Evolutionary conservation across 2,888 invertebrate species (phyloP).

Genomic region (Ornithoptera priamus): DNA sequence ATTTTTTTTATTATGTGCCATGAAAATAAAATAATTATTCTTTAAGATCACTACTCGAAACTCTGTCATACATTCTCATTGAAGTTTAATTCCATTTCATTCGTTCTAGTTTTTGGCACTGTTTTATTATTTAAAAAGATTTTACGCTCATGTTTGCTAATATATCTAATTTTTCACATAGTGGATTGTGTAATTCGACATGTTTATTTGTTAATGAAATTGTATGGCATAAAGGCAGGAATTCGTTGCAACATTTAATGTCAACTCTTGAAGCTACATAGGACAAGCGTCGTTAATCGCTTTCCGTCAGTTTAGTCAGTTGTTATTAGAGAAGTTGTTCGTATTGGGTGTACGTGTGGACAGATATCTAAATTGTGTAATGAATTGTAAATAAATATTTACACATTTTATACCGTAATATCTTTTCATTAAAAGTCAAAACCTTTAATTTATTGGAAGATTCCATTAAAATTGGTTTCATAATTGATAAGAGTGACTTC

Average conservation of each 20-base stretch:
- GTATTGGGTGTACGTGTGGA: conserved; percentile 32
- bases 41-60: too few species aligned
- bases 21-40: too few species aligned
- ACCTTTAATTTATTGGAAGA: conserved; percentile 4
- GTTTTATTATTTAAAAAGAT: too few species aligned
- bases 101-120: too few species aligned
- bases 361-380: conserved; percentile 22
- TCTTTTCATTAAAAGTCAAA: conserved; percentile 4
- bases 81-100: too few species aligned
- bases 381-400: conserved; percentile 21
- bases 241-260: not conserved
- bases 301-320: conserved; percentile 40
- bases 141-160: too few species aligned
- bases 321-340: conserved; percentile 40
- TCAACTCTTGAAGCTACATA: conserved; percentile 13
- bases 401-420: not conserved
- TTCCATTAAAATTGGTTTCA: not conserved
- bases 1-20: too few species aligned
- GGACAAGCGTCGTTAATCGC: conserved; percentile 24
- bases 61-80: too few species aligned
- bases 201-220: too few species aligned
- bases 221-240: conserved; percentile 11
- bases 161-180: too few species aligned
- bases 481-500: conserved; percentile 46
- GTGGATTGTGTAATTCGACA: too few species aligned